Percentiles rank a stretch among this genome's conserved stretches.
phyloP scores from a whole-genome alignment of 1,140 invertebrate genomes.

The Bombyx mandarina region DNA sequence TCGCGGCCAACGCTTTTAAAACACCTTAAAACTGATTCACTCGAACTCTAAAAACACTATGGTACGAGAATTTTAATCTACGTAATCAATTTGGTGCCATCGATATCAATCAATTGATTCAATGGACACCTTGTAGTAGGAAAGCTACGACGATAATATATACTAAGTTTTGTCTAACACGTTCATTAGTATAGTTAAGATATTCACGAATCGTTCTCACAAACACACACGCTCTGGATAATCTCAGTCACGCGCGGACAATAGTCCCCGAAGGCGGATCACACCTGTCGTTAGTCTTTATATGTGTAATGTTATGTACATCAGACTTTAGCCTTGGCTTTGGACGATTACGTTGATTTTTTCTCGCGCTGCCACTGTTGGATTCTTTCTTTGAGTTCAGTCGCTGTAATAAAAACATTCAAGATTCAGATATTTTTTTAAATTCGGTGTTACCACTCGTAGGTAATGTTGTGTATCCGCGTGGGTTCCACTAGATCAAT shows the following conservation, averaged over 20 bases:
- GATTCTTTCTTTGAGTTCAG: slow-evolving; percentile 84
- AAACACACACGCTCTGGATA: slow-evolving; percentile 28
- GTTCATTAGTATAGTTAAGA: slow-evolving; percentile 13
- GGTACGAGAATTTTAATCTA: no score
- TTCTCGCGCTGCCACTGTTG: slow-evolving; percentile 83
- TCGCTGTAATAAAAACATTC: slow-evolving; percentile 65
- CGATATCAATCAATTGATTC: no score
- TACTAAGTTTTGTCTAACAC: slow-evolving; percentile 2
- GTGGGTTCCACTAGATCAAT: not conserved
- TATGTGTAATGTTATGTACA: slow-evolving; percentile 54
- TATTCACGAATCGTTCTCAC: slow-evolving; percentile 20
- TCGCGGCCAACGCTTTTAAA: no score
- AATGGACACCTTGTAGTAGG: not conserved
- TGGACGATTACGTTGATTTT: slow-evolving; percentile 55
- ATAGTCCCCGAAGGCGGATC: slow-evolving; percentile 39
- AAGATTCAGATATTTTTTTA: no score
- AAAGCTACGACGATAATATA: not conserved
- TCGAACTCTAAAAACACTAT: no score
- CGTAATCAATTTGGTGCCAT: no score
- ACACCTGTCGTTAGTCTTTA: slow-evolving; percentile 44
- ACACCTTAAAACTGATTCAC: no score
- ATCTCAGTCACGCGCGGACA: slow-evolving; percentile 56
- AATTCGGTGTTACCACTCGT: no score
- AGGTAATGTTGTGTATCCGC: not conserved
- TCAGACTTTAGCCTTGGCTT: slow-evolving; percentile 52